These are phyloP conservation scores for Parus major DNA, from an alignment of 2,113 vertebrate species.

Conservation along the genomic window DNA sequence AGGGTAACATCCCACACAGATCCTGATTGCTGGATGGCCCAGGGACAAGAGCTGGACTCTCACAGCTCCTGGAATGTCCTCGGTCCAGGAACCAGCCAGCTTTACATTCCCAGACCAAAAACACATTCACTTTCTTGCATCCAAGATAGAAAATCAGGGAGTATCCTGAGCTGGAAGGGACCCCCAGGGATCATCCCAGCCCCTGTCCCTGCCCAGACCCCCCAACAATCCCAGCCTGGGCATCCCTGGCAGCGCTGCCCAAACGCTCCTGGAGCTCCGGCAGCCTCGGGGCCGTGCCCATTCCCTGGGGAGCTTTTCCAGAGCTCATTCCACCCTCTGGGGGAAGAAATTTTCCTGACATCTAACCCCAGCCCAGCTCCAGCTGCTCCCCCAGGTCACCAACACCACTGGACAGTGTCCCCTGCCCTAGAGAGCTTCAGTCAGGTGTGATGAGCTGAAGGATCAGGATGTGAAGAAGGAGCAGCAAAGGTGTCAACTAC, in stretches of 20 bases:
- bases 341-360: accelerated
- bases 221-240: background rate
- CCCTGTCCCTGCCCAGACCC: background rate
- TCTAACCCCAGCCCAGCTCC: background rate
- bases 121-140: background rate
- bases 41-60: background rate
- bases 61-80: background rate
- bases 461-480: background rate
- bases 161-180: background rate
- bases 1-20: background rate
- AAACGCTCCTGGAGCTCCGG: too few relatives aligned
- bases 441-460: background rate
- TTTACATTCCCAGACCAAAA: background rate
- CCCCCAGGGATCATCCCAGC: background rate
- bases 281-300: too few relatives aligned
- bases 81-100: background rate
- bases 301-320: background rate
- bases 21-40: background rate
- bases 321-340: background rate
- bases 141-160: background rate
- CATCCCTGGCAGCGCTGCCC: background rate
- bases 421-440: background rate
- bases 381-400: background rate
- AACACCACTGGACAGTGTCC: background rate
- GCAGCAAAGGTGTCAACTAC: background rate